A percentile compares a stretch with the other conserved stretches of the same genome.
These are phyloP conservation scores for Leptatherina wallacei DNA, from an alignment of 2,797 vertebrate genomes.

Conservation along the genomic window DNA sequence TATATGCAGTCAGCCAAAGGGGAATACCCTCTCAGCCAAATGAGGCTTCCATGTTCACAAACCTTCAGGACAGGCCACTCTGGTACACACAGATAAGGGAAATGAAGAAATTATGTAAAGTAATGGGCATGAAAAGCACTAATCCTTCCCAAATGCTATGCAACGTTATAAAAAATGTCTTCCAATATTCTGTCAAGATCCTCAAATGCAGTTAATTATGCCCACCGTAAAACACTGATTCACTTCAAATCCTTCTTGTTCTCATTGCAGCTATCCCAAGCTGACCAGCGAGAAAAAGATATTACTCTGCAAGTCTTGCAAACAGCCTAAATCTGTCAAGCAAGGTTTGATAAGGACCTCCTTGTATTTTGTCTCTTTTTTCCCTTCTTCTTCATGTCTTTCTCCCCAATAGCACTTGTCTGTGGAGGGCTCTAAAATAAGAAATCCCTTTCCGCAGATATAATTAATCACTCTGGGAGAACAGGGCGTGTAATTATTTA, in stretches of 20 bases:
- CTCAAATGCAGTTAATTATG: slow-evolving; percentile 72
- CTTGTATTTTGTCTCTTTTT: slow-evolving; percentile 71
- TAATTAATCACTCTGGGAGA: slow-evolving; percentile 89
- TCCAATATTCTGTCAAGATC: slow-evolving; percentile 65
- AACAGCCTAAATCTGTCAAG: slow-evolving; percentile 84
- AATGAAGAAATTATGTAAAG: slow-evolving; percentile 61
- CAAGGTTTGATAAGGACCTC: slow-evolving; percentile 80
- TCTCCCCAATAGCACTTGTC: slow-evolving; percentile 72
- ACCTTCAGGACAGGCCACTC: slow-evolving; percentile 44
- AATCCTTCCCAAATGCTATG: slow-evolving; percentile 62
- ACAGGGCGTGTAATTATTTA: slow-evolving; percentile 87
- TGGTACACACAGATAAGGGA: slow-evolving; percentile 64
- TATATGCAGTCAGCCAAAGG: slow-evolving; percentile 32
- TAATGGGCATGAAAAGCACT: slow-evolving; percentile 57
- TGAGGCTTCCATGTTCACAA: slow-evolving; percentile 49
- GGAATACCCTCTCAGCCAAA: slow-evolving; percentile 44
- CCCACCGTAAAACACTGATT: slow-evolving; percentile 65
- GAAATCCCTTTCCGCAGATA: slow-evolving; percentile 84
- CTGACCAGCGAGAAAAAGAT: slow-evolving; percentile 67
- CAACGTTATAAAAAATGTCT: slow-evolving; percentile 39
- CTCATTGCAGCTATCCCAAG: slow-evolving; percentile 37
- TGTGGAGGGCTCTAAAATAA: slow-evolving; percentile 85
- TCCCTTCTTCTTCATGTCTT: slow-evolving; percentile 44
- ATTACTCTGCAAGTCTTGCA: slow-evolving; percentile 72
- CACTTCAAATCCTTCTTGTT: slow-evolving; percentile 66